Base-by-base conservation (phyloP, 2,888 invertebrate genomes). In the Agelastica alni region DNA sequence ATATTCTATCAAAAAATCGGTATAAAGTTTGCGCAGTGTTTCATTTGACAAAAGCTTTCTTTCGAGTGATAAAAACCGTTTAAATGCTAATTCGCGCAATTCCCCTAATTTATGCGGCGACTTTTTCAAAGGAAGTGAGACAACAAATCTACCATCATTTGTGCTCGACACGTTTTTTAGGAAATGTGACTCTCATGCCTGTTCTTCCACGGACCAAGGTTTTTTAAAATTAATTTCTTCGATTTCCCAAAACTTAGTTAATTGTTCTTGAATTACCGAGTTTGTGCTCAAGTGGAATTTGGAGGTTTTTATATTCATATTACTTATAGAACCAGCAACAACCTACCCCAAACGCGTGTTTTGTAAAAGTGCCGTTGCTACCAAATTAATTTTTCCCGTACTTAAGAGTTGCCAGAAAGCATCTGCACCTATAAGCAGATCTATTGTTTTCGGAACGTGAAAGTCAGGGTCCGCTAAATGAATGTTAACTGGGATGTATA, bases 401-500 rank as follows among this genome's bases (percentile, higher is more conserved):
- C 17, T 13, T 18, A 51, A 26, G 22, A 57, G 20, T n/a, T 10
- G 6, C 45, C 51, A 58, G 46, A 58, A 58, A 17, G 16, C 7
- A 10, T 54, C 48, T 16, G 45, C 58, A 6, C 52, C 55, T 5
- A 58, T 58, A 37, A 55, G 41, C 16, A 58, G 31, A 7, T 59
- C 59, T 7, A 59, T 53, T 10, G 43, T 10, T 6, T 18, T 1
- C n/a, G 49, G 41, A 16, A 28, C 12, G 14, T 46, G 12, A 36
- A 53, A 59, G 6, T 52, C 20, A 9, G 49, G 49, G 39, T 59
- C 59, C 3, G 53, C 56, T 42, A 59, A 45, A 12, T 16, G 4
- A 14, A 56, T 39, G 26, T 49, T 4, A 9, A 18, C 2, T 18
- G 37, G 18, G 18, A 37, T 16, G 16, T 14, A 17, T 12, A 36